phyloP scores from a whole-genome alignment of 2,888 invertebrate species.

The Coremacera marginata region DNA sequence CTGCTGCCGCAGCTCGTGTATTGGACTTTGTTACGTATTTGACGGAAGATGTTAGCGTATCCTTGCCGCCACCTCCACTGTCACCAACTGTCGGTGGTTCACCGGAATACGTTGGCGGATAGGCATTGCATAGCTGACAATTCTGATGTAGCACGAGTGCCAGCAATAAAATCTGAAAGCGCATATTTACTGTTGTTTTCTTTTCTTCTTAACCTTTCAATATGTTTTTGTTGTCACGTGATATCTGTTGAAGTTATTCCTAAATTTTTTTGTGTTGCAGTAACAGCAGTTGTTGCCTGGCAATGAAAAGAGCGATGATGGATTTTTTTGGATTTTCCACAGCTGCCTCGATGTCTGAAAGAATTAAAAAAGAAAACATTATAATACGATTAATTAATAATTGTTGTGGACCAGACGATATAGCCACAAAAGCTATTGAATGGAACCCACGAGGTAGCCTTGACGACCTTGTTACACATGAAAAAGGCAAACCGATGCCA shows the following conservation, averaged over 20 bases:
- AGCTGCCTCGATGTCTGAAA: too few species aligned
- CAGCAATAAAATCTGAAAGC: constrained; percentile 46
- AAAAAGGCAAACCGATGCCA: too few species aligned
- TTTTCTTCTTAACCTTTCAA: background rate
- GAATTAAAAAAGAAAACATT: too few species aligned
- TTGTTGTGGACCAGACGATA: too few species aligned
- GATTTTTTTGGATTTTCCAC: too few species aligned
- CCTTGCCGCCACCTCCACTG: constrained; percentile 20
- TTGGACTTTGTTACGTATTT: constrained; percentile 32
- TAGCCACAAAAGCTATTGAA: too few species aligned
- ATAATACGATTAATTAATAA: too few species aligned
- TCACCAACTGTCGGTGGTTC: constrained; percentile 40
- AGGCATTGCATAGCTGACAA: constrained; percentile 45
- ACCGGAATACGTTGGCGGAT: constrained; percentile 40
- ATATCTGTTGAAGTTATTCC: constrained; percentile 24
- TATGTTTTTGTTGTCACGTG: background rate
- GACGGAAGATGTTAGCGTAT: constrained; percentile 32
- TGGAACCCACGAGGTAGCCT: too few species aligned
- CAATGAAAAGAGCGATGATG: too few species aligned
- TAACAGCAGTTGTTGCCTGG: background rate
- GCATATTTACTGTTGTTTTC: constrained; percentile 47
- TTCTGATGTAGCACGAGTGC: constrained; percentile 47
- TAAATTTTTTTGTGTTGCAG: background rate
- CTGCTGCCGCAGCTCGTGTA: constrained; percentile 22
- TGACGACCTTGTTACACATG: too few species aligned